phyloP scores from a whole-genome alignment of 2,113 vertebrate species.

The Hassar affinis region DNA sequence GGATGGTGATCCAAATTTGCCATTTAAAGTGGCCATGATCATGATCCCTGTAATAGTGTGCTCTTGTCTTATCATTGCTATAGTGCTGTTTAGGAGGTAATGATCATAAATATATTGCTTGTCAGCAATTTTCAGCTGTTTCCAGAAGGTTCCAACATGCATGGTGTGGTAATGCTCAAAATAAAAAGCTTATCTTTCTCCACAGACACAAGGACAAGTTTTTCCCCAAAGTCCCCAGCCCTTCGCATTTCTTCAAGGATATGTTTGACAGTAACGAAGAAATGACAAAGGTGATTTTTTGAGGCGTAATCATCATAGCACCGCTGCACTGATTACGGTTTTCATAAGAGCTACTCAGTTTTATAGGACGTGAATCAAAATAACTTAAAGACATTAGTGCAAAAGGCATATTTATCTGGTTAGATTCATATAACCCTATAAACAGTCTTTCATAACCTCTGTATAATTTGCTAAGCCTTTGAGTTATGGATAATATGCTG shows the following conservation, averaged over 20 bases:
- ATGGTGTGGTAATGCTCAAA: not conserved
- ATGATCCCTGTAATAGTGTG: slow-evolving; percentile 59
- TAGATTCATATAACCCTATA: not conserved
- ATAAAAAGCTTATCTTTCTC: slow-evolving; percentile 6
- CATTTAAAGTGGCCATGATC: slow-evolving; percentile 42
- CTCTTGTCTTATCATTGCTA: slow-evolving; percentile 55
- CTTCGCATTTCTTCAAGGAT: slow-evolving; percentile 62
- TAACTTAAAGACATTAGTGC: not conserved
- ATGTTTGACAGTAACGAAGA: slow-evolving; percentile 49
- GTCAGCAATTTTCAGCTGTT: not conserved
- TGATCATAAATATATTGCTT: slow-evolving; percentile 21
- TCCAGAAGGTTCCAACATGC: no score
- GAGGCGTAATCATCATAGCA: not conserved
- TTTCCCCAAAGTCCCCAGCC: slow-evolving; percentile 62
- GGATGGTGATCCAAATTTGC: not conserved
- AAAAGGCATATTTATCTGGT: not conserved
- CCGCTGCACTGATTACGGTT: not conserved
- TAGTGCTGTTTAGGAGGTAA: slow-evolving; percentile 66
- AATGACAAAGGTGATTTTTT: not conserved
- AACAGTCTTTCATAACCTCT: not conserved
- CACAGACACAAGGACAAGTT: slow-evolving; percentile 60
- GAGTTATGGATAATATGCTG: not conserved
- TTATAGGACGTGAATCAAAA: not conserved
- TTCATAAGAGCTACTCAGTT: not conserved
- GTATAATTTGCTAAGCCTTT: not conserved